These are phyloP conservation scores for Listronotus oregonensis DNA, from an alignment of 1,140 invertebrate genomes.

Conservation along the genomic window DNA sequence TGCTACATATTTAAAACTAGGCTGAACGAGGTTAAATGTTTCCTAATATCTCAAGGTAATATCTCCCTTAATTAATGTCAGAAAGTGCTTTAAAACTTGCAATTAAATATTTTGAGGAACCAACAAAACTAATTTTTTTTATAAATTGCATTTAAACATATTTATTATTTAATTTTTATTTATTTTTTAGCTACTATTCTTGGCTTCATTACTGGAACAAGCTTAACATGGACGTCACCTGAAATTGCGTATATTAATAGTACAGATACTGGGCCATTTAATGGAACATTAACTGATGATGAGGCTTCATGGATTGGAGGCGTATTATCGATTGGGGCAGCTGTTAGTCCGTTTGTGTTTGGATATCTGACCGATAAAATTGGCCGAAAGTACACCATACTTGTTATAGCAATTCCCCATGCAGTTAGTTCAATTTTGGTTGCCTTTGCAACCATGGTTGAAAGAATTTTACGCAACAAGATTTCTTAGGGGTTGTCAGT, in stretches of 20 bases:
- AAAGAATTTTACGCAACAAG: slow-evolving; percentile 68
- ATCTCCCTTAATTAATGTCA: no score
- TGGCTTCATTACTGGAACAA: slow-evolving; percentile 39
- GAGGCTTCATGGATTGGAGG: slow-evolving; percentile 42
- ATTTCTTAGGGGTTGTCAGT: slow-evolving; percentile 57
- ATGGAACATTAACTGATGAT: slow-evolving; percentile 31
- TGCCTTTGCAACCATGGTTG: slow-evolving; percentile 70
- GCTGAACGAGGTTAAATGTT: no score
- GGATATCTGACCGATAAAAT: slow-evolving; percentile 54
- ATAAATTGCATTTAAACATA: no score
- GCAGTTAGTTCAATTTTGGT: slow-evolving; percentile 31
- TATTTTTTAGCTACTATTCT: slow-evolving; percentile 41
- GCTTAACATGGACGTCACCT: slow-evolving; percentile 48
- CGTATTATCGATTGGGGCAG: slow-evolving; percentile 19
- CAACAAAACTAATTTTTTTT: no score
- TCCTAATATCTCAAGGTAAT: no score
- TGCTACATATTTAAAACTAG: no score
- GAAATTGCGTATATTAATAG: slow-evolving; percentile 39
- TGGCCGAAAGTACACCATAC: slow-evolving; percentile 57
- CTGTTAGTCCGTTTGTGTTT: slow-evolving; percentile 44
- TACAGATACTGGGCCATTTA: slow-evolving; percentile 45
- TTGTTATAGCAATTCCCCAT: slow-evolving; percentile 54
- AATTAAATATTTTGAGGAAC: no score
- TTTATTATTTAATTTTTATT: no score
- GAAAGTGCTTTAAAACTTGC: no score